Evolutionary conservation across 2,113 vertebrate species (phyloP).

Genomic region (Chlorodrepanis virens): DNA sequence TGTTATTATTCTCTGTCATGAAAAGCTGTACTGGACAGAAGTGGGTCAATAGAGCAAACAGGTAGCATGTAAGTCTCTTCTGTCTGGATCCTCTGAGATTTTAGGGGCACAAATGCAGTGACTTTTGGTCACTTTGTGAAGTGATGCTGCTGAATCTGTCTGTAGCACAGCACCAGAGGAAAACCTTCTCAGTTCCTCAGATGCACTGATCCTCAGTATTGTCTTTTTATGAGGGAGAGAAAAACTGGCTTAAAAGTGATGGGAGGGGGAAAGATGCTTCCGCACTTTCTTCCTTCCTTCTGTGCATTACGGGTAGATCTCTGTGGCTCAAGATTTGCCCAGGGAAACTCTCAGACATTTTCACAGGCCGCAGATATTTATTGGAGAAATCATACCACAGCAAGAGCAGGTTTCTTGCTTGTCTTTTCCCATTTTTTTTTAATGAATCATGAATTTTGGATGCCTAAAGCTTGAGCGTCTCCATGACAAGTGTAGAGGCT

Average conservation of each 20-base stretch:
- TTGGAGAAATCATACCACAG: background rate
- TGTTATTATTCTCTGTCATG: background rate
- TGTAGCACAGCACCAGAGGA: background rate
- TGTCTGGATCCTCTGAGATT: background rate
- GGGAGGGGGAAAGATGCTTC: background rate
- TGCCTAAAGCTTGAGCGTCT: background rate
- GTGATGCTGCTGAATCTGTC: background rate
- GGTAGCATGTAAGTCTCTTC: background rate
- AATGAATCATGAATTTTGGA: background rate
- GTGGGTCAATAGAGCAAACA: background rate
- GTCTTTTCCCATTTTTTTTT: background rate
- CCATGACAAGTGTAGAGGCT: background rate
- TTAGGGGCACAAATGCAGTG: background rate
- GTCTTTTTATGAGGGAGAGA: background rate
- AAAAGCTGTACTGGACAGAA: background rate
- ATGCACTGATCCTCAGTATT: background rate
- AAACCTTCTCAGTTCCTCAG: background rate
- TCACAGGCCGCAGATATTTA: background rate
- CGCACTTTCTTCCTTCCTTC: background rate
- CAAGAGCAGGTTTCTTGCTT: background rate
- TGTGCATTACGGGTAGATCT: background rate
- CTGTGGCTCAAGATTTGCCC: background rate
- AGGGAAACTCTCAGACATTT: background rate
- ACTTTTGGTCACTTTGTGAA: background rate
- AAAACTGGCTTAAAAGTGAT: background rate